Conservation (phyloP, 2,888 invertebrate genomes). For the Geotrupes spiniger region DNA sequence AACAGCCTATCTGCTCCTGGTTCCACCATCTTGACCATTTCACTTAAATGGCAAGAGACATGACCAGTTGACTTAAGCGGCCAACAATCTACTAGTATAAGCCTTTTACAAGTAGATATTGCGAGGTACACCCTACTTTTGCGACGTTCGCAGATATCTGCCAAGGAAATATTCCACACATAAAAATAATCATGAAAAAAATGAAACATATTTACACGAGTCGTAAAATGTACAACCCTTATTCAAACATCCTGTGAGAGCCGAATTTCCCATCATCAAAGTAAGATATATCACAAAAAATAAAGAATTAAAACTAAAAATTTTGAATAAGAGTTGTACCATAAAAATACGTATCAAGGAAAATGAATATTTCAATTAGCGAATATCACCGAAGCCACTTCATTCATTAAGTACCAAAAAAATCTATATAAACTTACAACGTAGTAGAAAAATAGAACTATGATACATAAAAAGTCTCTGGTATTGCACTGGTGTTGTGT, state of each 20-base stretch:
- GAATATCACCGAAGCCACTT: slow-evolving; percentile 26
- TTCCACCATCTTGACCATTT: slow-evolving; percentile 43
- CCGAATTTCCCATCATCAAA: slow-evolving; percentile 1
- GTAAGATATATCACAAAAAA: slow-evolving; percentile 16
- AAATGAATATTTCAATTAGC: slow-evolving; percentile 18
- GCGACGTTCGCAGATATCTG: slow-evolving; percentile 21
- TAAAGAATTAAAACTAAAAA: slow-evolving; percentile 4
- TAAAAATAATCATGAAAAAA: slow-evolving; percentile 9
- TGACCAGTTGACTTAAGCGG: slow-evolving; percentile 37
- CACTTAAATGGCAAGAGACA: slow-evolving; percentile 47
- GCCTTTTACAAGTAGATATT: slow-evolving; percentile 38
- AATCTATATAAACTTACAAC: slow-evolving; percentile 23
- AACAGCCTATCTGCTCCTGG: slow-evolving; percentile 46
- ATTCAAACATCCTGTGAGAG: slow-evolving; percentile 6
- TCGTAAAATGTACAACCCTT: slow-evolving; percentile 12
- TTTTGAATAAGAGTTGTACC: slow-evolving; percentile 16
- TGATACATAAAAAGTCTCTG: slow-evolving; percentile 26
- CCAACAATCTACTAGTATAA: slow-evolving; percentile 39
- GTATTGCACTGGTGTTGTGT: slow-evolving; percentile 17
- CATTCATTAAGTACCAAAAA: slow-evolving; percentile 29
- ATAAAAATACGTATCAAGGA: slow-evolving; percentile 4
- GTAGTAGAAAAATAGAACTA: slow-evolving; percentile 27
- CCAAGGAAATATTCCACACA: slow-evolving; percentile 20
- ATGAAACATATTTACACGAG: slow-evolving; percentile 14
- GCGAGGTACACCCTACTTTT: slow-evolving; percentile 48